Evolutionary conservation across 2,113 vertebrate genomes (phyloP).

Genomic region (Sula dactylatra): DNA sequence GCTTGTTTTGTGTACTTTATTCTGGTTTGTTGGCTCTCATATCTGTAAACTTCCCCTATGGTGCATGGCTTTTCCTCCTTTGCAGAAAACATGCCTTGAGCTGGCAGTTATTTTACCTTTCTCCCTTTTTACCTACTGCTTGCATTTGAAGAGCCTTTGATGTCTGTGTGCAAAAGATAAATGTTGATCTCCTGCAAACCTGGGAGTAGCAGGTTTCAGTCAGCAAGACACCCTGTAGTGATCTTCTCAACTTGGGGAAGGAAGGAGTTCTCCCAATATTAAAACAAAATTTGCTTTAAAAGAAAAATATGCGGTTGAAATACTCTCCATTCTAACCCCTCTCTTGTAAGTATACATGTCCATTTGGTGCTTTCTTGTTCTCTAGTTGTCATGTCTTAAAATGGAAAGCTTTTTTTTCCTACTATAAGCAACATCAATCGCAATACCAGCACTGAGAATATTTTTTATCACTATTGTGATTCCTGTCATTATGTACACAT

Average conservation of each 20-base stretch:
- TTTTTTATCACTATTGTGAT: background rate
- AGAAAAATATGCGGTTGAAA: background rate
- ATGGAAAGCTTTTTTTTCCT: background rate
- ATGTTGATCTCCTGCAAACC: background rate
- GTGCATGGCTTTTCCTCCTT: background rate
- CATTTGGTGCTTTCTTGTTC: background rate
- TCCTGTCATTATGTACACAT: background rate
- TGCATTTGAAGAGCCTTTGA: background rate
- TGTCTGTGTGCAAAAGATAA: background rate
- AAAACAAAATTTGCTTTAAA: background rate
- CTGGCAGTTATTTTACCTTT: background rate
- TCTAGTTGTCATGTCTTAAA: background rate
- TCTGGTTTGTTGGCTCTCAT: background rate
- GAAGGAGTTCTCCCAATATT: background rate
- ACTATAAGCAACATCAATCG: background rate
- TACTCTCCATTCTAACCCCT: background rate
- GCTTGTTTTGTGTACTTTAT: background rate
- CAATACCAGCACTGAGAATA: background rate
- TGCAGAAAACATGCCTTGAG: background rate
- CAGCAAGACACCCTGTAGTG: background rate
- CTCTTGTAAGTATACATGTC: background rate
- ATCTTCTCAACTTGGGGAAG: background rate
- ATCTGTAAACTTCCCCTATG: rapidly evolving
- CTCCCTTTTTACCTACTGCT: background rate
- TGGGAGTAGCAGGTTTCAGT: background rate